Percentiles rank a stretch among this genome's conserved stretches.
phyloP scores from a whole-genome alignment of 2,797 vertebrate species.

The Pseudotriccus pelzelni region DNA sequence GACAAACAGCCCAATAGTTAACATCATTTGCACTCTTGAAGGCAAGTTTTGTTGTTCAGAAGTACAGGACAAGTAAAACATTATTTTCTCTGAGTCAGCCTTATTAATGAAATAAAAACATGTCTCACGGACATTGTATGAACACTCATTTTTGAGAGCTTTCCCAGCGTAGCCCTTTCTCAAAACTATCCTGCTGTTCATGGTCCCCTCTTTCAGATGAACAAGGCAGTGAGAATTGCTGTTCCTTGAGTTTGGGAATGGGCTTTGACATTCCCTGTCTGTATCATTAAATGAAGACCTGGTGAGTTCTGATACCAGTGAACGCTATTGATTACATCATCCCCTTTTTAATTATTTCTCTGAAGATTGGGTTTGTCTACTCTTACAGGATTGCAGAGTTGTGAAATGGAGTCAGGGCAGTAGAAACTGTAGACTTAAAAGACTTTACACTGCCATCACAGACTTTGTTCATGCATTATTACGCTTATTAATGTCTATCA shows the following conservation, averaged over 20 bases:
- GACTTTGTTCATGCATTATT: neutral
- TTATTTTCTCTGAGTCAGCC: neutral
- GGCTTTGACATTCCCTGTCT: neutral
- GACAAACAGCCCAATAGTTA: neutral
- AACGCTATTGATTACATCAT: neutral
- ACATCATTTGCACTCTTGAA: neutral
- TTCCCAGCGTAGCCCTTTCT: neutral
- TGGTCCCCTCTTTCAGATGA: neutral
- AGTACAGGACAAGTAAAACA: neutral
- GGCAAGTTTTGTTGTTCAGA: neutral
- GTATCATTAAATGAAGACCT: neutral
- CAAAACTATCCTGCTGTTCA: neutral
- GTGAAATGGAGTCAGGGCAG: neutral
- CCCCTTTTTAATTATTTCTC: neutral
- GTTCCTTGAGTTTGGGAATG: neutral
- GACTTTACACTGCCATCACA: neutral
- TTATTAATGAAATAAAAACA: neutral
- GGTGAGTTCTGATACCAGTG: neutral
- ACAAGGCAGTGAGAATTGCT: neutral
- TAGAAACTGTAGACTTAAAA: neutral
- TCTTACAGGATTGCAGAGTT: neutral
- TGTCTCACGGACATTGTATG: neutral
- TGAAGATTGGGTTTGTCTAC: neutral
- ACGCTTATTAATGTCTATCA: conserved; percentile 8
- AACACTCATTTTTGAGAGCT: neutral